Evolutionary conservation across 2,797 vertebrate species (phyloP).

Genomic region (Acanthurus lineatus): DNA sequence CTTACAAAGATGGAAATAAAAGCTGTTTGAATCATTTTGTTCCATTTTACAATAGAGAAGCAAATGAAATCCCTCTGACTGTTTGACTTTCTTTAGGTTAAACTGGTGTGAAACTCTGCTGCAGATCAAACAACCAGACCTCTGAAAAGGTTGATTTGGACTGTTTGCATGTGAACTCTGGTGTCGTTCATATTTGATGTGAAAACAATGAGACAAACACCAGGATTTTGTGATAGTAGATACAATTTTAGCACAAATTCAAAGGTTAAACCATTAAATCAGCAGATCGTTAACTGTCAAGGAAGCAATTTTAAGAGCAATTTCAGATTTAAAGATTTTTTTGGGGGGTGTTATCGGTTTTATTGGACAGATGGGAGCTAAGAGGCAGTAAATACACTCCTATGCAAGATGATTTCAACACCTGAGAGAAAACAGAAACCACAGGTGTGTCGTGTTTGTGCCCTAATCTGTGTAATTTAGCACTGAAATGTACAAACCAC

Average conservation of each 20-base stretch:
- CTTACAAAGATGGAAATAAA: not conserved
- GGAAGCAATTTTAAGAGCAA: not conserved
- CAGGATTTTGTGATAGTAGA: not conserved
- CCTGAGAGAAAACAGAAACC: too few species aligned
- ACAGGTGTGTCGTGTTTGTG: not conserved
- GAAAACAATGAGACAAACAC: not conserved
- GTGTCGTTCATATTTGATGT: not conserved
- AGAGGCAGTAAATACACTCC: too few species aligned
- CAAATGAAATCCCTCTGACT: not conserved
- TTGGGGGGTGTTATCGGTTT: too few species aligned
- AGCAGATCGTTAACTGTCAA: not conserved
- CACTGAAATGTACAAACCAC: not conserved
- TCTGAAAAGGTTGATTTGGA: not conserved
- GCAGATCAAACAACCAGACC: not conserved
- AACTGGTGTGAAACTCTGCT: not conserved
- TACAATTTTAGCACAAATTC: not conserved
- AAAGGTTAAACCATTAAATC: not conserved
- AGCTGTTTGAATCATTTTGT: not conserved
- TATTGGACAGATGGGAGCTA: too few species aligned
- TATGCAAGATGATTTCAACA: too few species aligned
- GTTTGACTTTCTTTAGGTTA: not conserved
- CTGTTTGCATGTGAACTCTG: not conserved
- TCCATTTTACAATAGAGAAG: not conserved
- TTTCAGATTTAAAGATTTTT: not conserved
- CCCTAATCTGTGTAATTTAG: not conserved